These are phyloP conservation scores for Nemotelus nigrinus DNA, from an alignment of 2,888 invertebrate species.

Conservation along the genomic window DNA sequence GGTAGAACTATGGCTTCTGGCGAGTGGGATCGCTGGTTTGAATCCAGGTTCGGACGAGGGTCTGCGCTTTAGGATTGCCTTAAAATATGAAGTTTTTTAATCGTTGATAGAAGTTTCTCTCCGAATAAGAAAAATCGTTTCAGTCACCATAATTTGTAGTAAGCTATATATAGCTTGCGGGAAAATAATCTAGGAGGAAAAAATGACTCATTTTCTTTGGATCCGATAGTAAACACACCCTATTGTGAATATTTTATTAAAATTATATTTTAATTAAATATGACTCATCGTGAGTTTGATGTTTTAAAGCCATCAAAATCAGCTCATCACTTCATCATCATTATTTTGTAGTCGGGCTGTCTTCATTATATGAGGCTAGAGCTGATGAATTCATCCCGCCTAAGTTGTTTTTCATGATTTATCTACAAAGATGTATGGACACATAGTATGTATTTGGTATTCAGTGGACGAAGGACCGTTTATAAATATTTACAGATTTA, in stretches of 20 bases:
- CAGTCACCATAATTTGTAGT: too few relatives aligned
- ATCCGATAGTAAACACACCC: not conserved
- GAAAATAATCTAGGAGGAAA: too few relatives aligned
- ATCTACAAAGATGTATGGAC: too few relatives aligned
- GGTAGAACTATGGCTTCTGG: too few relatives aligned
- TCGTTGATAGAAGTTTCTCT: too few relatives aligned
- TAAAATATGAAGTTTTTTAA: too few relatives aligned
- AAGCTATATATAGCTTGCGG: too few relatives aligned
- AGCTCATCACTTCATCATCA: not conserved
- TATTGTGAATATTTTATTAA: constrained; percentile 28
- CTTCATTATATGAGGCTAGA: constrained; percentile 5
- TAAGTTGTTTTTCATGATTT: constrained; percentile 25
- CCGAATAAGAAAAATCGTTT: too few relatives aligned
- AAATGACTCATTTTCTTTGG: not conserved
- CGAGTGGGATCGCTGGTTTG: too few relatives aligned
- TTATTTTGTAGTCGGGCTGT: not conserved
- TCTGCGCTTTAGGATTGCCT: too few relatives aligned
- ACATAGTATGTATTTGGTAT: constrained; percentile 10
- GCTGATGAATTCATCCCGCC: constrained; percentile 2
- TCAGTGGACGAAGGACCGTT: constrained; percentile 50
- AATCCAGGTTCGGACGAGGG: too few relatives aligned
- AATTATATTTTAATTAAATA: constrained; percentile 41
- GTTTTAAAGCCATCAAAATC: constrained; percentile 34
- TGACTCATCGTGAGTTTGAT: constrained; percentile 35
- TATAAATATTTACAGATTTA: constrained; percentile 56